Conservation (phyloP, 1,140 invertebrate genomes). For the Pinna nobilis region DNA sequence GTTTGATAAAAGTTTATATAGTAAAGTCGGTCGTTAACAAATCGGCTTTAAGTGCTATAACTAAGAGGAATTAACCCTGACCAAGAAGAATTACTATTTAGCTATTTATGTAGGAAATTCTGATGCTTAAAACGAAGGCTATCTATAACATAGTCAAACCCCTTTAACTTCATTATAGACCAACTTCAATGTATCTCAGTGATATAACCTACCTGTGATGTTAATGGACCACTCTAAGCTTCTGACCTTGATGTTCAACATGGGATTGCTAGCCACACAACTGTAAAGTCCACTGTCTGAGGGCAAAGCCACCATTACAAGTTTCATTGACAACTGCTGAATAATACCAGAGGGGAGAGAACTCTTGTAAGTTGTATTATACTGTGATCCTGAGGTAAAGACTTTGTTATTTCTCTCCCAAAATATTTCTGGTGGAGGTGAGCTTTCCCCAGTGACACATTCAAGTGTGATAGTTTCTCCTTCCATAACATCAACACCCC, state of each 20-base stretch:
- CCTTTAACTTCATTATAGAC: neutral
- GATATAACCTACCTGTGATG: conserved; percentile 25
- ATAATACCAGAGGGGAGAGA: conserved; percentile 12
- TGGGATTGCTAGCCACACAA: conserved; percentile 35
- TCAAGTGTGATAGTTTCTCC: conserved; percentile 27
- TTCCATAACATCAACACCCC: conserved; percentile 21
- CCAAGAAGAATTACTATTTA: too few species aligned
- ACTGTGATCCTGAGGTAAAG: conserved; percentile 26
- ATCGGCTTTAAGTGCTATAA: too few species aligned
- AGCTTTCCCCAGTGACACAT: conserved; percentile 41
- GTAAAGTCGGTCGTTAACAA: too few species aligned
- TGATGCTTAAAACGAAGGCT: too few species aligned
- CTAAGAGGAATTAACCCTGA: too few species aligned
- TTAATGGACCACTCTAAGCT: conserved; percentile 21
- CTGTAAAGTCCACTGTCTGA: conserved; percentile 26
- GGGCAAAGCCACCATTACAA: conserved; percentile 27
- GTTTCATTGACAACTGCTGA: conserved; percentile 37
- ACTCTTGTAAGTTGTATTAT: conserved; percentile 30
- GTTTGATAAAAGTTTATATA: too few species aligned
- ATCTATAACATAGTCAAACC: too few species aligned
- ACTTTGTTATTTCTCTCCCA: conserved; percentile 32
- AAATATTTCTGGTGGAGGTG: conserved; percentile 29
- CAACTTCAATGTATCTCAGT: neutral
- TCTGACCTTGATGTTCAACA: conserved; percentile 20
- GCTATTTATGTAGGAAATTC: too few species aligned